Percentiles rank a stretch among this genome's conserved stretches.
phyloP scores from a whole-genome alignment of 2,797 vertebrate species.

The Gallinago stenura region DNA sequence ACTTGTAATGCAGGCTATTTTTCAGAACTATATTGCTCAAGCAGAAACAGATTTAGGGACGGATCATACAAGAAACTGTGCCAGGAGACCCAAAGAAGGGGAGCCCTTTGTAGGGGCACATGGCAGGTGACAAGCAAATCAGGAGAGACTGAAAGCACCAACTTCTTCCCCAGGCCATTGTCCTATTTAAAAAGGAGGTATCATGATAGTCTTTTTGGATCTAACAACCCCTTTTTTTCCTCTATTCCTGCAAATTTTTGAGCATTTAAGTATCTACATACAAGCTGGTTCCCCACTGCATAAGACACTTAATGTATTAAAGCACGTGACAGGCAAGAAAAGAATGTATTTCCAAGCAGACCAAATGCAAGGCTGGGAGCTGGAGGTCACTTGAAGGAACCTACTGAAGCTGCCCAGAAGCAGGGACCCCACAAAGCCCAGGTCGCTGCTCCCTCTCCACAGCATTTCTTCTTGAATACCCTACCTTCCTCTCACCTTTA shows the following conservation, averaged over 20 bases:
- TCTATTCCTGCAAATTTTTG: neutral
- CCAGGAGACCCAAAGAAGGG: neutral
- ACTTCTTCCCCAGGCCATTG: neutral
- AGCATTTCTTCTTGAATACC: neutral
- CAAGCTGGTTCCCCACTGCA: neutral
- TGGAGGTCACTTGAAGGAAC: neutral
- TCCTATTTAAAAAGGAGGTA: neutral
- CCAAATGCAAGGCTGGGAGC: neutral
- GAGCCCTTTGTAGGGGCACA: neutral
- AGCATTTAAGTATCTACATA: neutral
- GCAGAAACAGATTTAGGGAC: neutral
- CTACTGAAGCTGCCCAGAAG: neutral
- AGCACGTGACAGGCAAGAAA: neutral
- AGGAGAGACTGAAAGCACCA: neutral
- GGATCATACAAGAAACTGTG: neutral
- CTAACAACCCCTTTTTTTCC: neutral
- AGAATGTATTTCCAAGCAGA: neutral
- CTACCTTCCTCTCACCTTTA: neutral
- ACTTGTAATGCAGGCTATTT: neutral
- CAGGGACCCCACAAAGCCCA: neutral
- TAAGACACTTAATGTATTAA: neutral
- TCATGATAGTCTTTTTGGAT: neutral
- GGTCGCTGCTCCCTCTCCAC: neutral
- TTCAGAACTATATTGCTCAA: conserved; percentile 2
- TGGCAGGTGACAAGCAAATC: neutral